Base-by-base conservation (phyloP, 2,797 vertebrate genomes). In the Decapterus maruadsi region DNA sequence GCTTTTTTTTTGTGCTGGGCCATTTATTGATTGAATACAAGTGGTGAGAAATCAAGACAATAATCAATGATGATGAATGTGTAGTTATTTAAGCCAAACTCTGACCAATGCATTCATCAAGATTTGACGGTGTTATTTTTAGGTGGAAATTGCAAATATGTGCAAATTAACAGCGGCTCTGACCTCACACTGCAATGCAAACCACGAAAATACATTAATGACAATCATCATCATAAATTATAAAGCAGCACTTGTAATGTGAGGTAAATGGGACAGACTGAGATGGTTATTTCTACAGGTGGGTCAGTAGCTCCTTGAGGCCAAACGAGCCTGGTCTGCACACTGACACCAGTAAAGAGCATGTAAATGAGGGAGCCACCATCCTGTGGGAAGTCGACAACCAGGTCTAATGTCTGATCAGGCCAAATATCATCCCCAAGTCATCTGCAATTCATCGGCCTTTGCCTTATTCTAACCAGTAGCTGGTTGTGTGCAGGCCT, bases 1-100 rank as follows among this genome's bases (percentile, higher is more conserved):
- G 76, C 66, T 66, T 61, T 81, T 61, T 81, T 43, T 70, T 54
- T 36, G 65, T 57, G 48, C 22, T 11, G 46, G 63, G 40, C 78
- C 72, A 87, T 90, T 85, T 67, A 93, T 89, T 89, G 83, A 92
- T 87, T 83, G 72, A 88, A 87, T 65, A 26, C 58, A 77, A 45
- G 70, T 76, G 64, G 59, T 68, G 50, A 62, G 26, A 85, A 80
- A 86, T 58, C 78, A 72, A 72, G 66, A 74, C 51, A 65, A 59
- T 36, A 71, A 56, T 64, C 42, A 40, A 8, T 68, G 64, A 14
- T 72, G 54, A 72, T 72, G 62, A 69, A 74, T 75, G 54, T 29
- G n/a, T 34, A 8, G 8, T 42, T 20, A 34, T 69, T 61, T 54
- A 56, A 34, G 11, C 57, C 55, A 54, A 8, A 38, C 19, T 50